These are phyloP conservation scores for Lasaia peninsularis DNA, from an alignment of 1,140 invertebrate genomes.

Conservation along the genomic window DNA sequence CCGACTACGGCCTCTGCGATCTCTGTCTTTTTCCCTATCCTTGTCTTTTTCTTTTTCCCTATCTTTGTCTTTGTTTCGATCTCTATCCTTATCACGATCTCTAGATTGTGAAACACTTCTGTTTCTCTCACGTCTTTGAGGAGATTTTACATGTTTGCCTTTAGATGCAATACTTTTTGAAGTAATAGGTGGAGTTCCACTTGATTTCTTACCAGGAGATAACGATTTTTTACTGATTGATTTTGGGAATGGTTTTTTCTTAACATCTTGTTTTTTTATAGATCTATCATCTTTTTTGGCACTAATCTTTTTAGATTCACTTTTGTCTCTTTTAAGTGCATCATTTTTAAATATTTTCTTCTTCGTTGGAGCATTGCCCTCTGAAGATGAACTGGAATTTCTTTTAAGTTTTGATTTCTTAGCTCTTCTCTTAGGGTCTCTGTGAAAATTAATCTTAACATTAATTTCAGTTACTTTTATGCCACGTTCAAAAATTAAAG, in stretches of 20 bases:
- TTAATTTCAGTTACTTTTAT: background rate
- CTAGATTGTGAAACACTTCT: constrained; percentile 64
- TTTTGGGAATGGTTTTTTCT: constrained; percentile 45
- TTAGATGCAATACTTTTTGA: constrained; percentile 53
- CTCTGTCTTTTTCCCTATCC: constrained; percentile 64
- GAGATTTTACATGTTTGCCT: constrained; percentile 67
- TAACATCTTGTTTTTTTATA: constrained; percentile 68
- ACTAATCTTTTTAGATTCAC: constrained; percentile 52
- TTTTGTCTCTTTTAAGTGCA: constrained; percentile 65
- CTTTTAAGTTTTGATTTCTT: constrained; percentile 73
- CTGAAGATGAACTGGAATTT: constrained; percentile 75
- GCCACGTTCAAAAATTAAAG: too few species aligned
- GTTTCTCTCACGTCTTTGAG: constrained; percentile 63
- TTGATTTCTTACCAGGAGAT: constrained; percentile 72
- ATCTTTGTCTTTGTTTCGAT: constrained; percentile 62
- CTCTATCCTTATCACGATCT: constrained; percentile 64
- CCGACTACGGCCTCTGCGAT: constrained; percentile 60
- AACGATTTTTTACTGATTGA: constrained; percentile 68
- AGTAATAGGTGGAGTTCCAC: constrained; percentile 72
- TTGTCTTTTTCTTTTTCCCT: constrained; percentile 64
- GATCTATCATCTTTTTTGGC: constrained; percentile 68
- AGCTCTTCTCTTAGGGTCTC: constrained; percentile 61
- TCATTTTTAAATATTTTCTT: constrained; percentile 71
- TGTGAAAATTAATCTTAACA: constrained; percentile 32
- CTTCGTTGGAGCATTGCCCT: constrained; percentile 67